phyloP scores from a whole-genome alignment of 2,888 invertebrate genomes.

The Pristionchus exspectatus region DNA sequence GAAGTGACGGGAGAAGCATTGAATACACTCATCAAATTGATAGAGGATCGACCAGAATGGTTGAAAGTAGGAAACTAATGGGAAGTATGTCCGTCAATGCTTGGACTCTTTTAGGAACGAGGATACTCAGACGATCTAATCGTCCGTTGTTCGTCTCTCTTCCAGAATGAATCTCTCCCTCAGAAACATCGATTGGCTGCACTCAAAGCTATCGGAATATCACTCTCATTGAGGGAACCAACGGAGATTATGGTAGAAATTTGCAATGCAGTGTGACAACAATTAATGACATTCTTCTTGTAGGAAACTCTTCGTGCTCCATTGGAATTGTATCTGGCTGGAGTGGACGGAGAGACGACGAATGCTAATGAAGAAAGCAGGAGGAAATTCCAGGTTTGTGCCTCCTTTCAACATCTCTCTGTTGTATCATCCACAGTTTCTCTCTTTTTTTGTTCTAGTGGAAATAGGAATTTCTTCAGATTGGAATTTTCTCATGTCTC shows the following conservation, averaged over 20 bases:
- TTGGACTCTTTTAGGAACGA: neutral
- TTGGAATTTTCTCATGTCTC: conserved; percentile 54
- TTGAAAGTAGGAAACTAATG: conserved; percentile 56
- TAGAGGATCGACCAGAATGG: conserved; percentile 59
- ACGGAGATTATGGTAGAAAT: conserved; percentile 61
- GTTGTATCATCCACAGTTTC: neutral
- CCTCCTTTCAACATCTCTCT: neutral
- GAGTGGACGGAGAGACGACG: conserved; percentile 29
- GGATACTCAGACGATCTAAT: conserved; percentile 7
- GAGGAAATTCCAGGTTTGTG: conserved; percentile 48
- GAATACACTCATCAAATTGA: conserved; percentile 59
- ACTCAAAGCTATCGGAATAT: conserved; percentile 67
- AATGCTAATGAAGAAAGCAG: neutral
- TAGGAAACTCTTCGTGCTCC: conserved; percentile 27
- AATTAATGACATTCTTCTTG: neutral
- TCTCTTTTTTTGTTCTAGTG: neutral
- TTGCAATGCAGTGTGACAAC: neutral
- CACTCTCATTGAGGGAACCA: conserved; percentile 60
- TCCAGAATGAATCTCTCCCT: conserved; percentile 51
- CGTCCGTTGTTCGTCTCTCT: conserved; percentile 42
- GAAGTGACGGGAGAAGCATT: conserved; percentile 57
- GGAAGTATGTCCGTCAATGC: neutral
- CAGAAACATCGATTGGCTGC: conserved; percentile 59
- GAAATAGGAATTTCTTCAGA: neutral
- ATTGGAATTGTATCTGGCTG: conserved; percentile 37